These are phyloP conservation scores for Rhinogobio ventralis DNA, from an alignment of 2,797 vertebrate genomes.

Conservation along the genomic window DNA sequence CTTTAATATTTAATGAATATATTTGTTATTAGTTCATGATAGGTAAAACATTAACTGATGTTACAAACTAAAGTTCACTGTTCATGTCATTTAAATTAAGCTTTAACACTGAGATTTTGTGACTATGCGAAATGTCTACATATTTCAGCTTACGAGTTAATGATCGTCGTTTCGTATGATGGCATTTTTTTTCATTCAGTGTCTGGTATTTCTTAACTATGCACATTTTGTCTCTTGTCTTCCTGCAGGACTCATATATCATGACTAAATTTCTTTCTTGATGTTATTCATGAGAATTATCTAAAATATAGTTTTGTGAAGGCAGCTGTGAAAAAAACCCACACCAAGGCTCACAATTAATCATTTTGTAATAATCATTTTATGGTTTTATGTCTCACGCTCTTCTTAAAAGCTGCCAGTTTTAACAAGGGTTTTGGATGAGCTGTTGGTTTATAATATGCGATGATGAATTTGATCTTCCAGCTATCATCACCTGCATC, in stretches of 20 bases:
- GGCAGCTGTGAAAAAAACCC: conserved; percentile 4
- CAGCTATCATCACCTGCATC: conserved; percentile 51
- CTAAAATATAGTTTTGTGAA: conserved; percentile 22
- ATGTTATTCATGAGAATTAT: conserved; percentile 12
- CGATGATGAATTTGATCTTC: conserved; percentile 52
- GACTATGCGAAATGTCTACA: neutral
- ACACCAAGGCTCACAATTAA: conserved; percentile 2
- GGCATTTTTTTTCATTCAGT: conserved; percentile 12
- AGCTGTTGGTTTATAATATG: conserved; percentile 22
- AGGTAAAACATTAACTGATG: neutral
- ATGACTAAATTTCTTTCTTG: conserved; percentile 21
- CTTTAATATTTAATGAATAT: neutral
- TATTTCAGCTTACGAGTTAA: neutral
- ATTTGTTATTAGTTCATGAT: neutral
- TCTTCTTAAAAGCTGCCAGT: conserved; percentile 12
- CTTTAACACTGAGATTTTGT: neutral
- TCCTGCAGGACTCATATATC: conserved; percentile 8
- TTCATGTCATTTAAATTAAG: neutral
- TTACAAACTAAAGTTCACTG: neutral
- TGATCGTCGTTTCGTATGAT: neutral
- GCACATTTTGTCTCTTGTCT: neutral
- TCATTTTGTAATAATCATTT: conserved; percentile 9
- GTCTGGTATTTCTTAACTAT: conserved; percentile 34
- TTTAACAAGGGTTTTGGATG: conserved; percentile 2
- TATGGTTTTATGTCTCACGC: conserved; percentile 9